phyloP scores from a whole-genome alignment of 2,888 invertebrate species.

The Parapristionchus giblindavisi region DNA sequence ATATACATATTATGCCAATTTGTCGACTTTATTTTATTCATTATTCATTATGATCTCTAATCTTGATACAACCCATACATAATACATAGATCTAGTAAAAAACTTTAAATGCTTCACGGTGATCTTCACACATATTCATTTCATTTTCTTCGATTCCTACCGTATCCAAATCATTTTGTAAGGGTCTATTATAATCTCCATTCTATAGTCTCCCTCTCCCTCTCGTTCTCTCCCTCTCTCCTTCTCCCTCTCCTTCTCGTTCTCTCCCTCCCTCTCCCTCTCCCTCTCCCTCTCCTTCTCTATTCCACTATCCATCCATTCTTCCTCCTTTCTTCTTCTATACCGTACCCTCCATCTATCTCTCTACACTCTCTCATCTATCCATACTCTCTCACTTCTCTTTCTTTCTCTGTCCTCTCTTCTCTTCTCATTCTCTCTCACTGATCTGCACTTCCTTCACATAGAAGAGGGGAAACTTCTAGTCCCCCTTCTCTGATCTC shows the following conservation, averaged over 20 bases:
- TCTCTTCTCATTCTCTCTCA: background rate
- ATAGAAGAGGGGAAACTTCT: no score
- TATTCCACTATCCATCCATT: background rate
- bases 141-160: constrained; percentile 1
- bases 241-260: constrained; percentile 16
- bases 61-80: no score
- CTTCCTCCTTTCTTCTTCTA: background rate
- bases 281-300: background rate
- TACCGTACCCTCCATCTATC: constrained; percentile 9
- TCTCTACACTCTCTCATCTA: background rate
- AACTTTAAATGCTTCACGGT: no score
- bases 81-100: no score
- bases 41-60: no score
- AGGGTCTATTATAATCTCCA: background rate
- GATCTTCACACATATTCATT: no score
- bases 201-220: background rate
- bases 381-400: background rate
- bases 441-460: constrained; percentile 8
- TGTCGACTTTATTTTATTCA: no score
- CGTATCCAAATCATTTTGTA: constrained; percentile 1
- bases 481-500: constrained; percentile 3
- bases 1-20: no score
- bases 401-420: background rate
- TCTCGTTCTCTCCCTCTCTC: constrained; percentile 13
- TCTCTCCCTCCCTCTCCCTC: constrained; percentile 24